Conservation (phyloP, 2,888 invertebrate genomes). For the Quadroppia sp. region DNA sequence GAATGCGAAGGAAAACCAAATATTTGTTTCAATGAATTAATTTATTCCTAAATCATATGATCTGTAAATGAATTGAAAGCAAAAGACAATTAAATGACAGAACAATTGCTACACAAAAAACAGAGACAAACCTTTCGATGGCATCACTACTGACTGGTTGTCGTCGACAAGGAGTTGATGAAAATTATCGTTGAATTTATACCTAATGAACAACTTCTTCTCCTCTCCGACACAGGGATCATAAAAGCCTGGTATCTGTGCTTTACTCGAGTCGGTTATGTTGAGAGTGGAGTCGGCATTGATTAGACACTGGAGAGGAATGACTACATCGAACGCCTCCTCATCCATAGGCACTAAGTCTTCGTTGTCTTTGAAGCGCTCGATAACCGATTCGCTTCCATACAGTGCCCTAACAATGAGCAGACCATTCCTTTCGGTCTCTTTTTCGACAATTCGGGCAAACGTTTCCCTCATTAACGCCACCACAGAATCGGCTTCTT, state of each 20-base stretch:
- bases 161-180: constrained; percentile 76
- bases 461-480: constrained; percentile 89
- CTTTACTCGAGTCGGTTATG: constrained; percentile 12
- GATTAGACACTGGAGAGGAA: constrained; percentile 76
- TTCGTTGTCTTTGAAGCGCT: constrained; percentile 25
- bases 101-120: not conserved
- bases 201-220: constrained; percentile 78
- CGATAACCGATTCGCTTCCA: constrained; percentile 49
- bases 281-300: constrained; percentile 23
- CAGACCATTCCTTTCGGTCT: constrained; percentile 75
- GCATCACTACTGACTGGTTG: not conserved
- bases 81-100: too few relatives aligned
- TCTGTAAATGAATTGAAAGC: too few relatives aligned
- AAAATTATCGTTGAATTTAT: constrained; percentile 73
- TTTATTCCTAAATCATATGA: too few relatives aligned
- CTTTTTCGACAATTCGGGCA: constrained; percentile 72
- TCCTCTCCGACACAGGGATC: constrained; percentile 88
- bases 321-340: constrained; percentile 77
- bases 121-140: not conserved
- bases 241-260: constrained; percentile 89
- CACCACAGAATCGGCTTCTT: constrained; percentile 73
- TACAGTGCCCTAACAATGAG: constrained; percentile 73
- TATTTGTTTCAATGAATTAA: too few relatives aligned
- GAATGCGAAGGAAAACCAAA: too few relatives aligned
- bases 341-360: constrained; percentile 2